These are phyloP conservation scores for Brevimyrus niger DNA, from an alignment of 2,113 vertebrate species.

Conservation along the genomic window DNA sequence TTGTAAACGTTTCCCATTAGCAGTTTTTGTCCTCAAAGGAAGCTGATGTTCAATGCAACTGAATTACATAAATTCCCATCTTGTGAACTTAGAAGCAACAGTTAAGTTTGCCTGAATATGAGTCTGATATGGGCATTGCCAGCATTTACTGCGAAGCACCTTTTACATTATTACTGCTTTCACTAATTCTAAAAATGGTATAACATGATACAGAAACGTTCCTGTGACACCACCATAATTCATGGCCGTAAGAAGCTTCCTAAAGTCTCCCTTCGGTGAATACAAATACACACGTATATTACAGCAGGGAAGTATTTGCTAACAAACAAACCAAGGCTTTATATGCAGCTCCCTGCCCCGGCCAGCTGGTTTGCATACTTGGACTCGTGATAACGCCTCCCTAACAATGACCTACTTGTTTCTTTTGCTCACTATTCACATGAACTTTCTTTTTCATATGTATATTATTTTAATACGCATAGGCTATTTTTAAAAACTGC, in stretches of 20 bases:
- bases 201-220: not conserved
- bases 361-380: not conserved
- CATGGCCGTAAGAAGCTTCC: not conserved
- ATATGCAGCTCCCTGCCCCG: not conserved
- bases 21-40: not conserved
- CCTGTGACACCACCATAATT: not conserved
- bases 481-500: not conserved
- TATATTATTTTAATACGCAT: not conserved
- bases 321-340: not conserved
- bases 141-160: not conserved
- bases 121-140: not conserved
- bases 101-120: not conserved
- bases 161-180: not conserved
- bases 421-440: not conserved
- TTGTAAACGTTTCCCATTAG: not conserved
- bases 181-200: not conserved
- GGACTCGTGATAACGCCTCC: not conserved
- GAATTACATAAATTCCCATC: not conserved
- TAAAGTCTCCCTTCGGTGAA: not conserved
- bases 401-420: constrained; percentile 8
- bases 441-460: not conserved
- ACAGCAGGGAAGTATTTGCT: no score
- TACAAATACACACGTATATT: not conserved
- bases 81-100: not conserved
- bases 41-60: not conserved